These are phyloP conservation scores for Mus musculus DNA, from an alignment of 2,113 vertebrate genomes.

Conservation along the genomic window DNA sequence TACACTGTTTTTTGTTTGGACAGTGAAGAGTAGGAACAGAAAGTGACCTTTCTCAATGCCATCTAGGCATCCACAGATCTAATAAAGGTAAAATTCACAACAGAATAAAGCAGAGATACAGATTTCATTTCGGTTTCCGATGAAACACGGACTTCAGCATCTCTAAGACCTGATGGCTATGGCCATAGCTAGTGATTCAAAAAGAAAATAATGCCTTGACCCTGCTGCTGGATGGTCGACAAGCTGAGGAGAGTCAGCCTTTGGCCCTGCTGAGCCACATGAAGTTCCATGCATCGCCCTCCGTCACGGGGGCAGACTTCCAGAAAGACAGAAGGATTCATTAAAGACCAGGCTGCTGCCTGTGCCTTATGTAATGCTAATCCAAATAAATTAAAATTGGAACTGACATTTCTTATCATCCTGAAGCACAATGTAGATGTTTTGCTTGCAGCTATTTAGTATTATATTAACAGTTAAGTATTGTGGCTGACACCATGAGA, in stretches of 20 bases:
- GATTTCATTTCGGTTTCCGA: slow-evolving; percentile 64
- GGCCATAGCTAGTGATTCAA: slow-evolving; percentile 76
- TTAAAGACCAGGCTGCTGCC: neutral
- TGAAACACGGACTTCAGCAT: neutral
- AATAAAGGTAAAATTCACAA: neutral
- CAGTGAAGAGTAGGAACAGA: neutral
- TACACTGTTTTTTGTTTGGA: slow-evolving; percentile 39
- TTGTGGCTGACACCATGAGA: neutral
- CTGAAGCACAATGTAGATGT: neutral
- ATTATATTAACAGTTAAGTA: neutral
- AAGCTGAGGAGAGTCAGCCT: neutral
- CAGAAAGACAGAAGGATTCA: neutral
- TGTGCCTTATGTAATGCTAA: neutral
- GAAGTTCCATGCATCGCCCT: neutral
- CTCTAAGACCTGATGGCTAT: slow-evolving; percentile 59
- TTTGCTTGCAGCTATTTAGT: neutral
- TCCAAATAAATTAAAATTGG: slow-evolving; percentile 20
- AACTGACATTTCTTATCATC: neutral
- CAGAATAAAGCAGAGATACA: too few relatives aligned
- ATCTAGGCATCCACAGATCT: neutral
- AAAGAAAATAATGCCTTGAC: slow-evolving; percentile 73
- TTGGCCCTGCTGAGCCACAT: neutral
- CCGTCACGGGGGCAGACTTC: neutral
- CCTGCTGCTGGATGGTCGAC: slow-evolving; percentile 51
- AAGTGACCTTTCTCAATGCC: neutral